These are phyloP conservation scores for Anabacerthia variegaticeps DNA, from an alignment of 2,797 vertebrate species.

Conservation along the genomic window DNA sequence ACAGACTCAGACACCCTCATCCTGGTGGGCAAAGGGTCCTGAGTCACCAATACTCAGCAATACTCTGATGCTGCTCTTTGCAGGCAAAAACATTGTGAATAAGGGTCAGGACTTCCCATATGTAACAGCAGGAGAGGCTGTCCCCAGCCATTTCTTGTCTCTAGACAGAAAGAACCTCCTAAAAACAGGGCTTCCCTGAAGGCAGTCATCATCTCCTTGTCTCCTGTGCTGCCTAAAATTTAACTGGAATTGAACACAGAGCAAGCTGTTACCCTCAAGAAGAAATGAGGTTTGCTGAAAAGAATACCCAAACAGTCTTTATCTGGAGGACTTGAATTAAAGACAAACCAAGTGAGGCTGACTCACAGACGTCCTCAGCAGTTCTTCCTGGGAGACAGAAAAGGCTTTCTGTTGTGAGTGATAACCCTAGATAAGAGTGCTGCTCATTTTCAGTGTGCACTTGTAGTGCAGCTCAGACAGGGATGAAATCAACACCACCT, in stretches of 20 bases:
- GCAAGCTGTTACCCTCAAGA: neutral
- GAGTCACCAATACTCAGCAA: neutral
- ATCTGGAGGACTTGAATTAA: neutral
- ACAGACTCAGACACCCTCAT: neutral
- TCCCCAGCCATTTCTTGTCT: neutral
- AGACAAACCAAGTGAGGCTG: neutral
- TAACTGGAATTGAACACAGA: rapidly evolving
- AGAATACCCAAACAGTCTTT: neutral
- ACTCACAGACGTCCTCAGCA: neutral
- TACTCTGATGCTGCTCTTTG: neutral
- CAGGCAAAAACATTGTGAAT: neutral
- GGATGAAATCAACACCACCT: neutral
- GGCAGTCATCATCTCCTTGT: neutral
- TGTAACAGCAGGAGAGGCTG: neutral
- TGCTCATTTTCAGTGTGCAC: neutral
- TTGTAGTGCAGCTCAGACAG: neutral
- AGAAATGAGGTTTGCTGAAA: neutral
- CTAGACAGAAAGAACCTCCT: neutral
- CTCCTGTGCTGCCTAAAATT: neutral
- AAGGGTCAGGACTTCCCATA: neutral
- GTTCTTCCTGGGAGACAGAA: neutral
- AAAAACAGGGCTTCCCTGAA: neutral
- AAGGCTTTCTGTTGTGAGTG: neutral
- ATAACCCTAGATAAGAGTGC: neutral
- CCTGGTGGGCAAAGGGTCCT: rapidly evolving